Evolutionary conservation across 2,888 invertebrate species (phyloP).

Genomic region (Aphodius sticticus): DNA sequence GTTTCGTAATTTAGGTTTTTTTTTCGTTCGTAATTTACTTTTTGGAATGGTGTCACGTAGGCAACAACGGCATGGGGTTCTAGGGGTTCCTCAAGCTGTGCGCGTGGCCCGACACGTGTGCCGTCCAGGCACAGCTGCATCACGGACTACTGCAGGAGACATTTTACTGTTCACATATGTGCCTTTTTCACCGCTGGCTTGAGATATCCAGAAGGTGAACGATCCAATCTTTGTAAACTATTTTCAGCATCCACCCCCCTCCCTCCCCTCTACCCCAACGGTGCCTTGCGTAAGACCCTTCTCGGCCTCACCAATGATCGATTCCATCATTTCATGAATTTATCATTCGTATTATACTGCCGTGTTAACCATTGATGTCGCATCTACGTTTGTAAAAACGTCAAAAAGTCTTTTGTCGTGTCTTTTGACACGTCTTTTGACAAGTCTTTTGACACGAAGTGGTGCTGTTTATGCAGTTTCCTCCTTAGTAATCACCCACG

Average conservation of each 20-base stretch:
- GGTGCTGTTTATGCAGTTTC: no score
- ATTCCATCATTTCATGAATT: no score
- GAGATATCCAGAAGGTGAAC: constrained; percentile 38
- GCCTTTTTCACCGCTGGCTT: constrained; percentile 48
- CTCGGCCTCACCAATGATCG: no score
- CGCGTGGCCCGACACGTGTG: constrained; percentile 56
- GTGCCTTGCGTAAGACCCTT: no score
- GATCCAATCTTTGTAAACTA: constrained; percentile 23
- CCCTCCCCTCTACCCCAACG: neutral
- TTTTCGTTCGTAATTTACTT: no score
- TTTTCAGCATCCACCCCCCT: constrained; percentile 17
- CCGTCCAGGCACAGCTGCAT: constrained; percentile 55
- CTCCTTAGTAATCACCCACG: no score
- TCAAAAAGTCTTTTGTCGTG: no score
- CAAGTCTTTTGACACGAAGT: no score
- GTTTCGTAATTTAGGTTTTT: neutral
- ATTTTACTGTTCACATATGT: constrained; percentile 55
- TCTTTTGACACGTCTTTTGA: no score
- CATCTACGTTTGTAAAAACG: no score
- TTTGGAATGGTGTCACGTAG: constrained; percentile 24
- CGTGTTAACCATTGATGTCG: no score
- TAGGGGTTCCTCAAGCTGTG: constrained; percentile 36
- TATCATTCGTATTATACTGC: no score
- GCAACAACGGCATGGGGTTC: constrained; percentile 40
- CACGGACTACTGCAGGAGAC: constrained; percentile 57